Percentiles rank a stretch among this genome's conserved stretches.
phyloP scores from a whole-genome alignment of 2,888 invertebrate species.

The Latheticus oryzae region DNA sequence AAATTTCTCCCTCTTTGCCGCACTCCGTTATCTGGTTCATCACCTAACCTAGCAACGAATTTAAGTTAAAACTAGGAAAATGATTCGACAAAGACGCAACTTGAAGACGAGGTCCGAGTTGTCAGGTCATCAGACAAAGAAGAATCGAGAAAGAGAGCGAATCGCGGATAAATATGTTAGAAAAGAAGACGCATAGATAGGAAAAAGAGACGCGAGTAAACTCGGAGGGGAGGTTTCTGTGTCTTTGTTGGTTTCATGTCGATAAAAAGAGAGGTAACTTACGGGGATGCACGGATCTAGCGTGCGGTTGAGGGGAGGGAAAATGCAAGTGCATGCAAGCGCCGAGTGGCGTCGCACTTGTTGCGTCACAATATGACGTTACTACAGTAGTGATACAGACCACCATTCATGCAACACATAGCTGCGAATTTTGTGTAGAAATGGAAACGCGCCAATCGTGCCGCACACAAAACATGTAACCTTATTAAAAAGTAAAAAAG shows the following conservation, averaged over 20 bases:
- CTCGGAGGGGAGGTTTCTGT: constrained; percentile 26
- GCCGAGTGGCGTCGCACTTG: constrained; percentile 68
- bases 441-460: constrained; percentile 54
- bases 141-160: constrained; percentile 56
- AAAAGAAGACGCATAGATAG: constrained; percentile 61
- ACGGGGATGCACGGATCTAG: constrained; percentile 59
- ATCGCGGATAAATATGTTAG: constrained; percentile 62
- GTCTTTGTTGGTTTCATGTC: no score
- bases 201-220: constrained; percentile 53
- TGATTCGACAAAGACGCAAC: constrained; percentile 43
- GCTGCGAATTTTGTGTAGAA: constrained; percentile 56
- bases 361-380: constrained; percentile 66
- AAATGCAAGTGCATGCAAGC: constrained; percentile 67
- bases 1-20: no score
- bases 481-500: constrained; percentile 54
- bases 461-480: constrained; percentile 52
- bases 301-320: constrained; percentile 59
- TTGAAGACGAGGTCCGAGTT: no score
- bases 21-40: no score
- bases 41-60: constrained; percentile 51
- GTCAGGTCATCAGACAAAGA: constrained; percentile 62
- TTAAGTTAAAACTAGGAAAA: constrained; percentile 60
- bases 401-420: constrained; percentile 61
- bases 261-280: constrained; percentile 56
- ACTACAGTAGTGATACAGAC: constrained; percentile 63